Conservation (phyloP, 1,140 invertebrate genomes). For the Macrobrachium nipponense region DNA sequence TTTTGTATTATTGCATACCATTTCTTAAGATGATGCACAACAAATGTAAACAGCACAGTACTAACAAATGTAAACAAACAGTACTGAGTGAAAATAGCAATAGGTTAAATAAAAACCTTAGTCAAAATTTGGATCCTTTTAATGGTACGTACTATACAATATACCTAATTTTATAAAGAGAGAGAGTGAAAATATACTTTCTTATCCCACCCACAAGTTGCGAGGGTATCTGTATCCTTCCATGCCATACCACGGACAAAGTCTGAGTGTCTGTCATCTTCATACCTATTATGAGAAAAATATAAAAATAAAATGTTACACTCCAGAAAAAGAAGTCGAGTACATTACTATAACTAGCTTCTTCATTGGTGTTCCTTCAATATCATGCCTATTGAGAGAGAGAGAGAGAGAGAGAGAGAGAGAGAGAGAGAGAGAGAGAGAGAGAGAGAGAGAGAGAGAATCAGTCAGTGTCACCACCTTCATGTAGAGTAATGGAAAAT, state of each 20-base stretch:
- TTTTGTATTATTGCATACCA: no score
- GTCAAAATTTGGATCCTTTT: neutral
- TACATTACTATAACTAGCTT: neutral
- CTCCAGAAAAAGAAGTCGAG: neutral
- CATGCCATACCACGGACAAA: conserved; percentile 45
- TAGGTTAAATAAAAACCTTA: neutral
- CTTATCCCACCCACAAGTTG: conserved; percentile 48
- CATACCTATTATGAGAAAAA: conserved; percentile 31
- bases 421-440: no score
- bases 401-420: no score
- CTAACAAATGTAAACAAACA: no score
- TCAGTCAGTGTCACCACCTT: no score
- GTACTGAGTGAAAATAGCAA: neutral
- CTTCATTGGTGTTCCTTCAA: neutral
- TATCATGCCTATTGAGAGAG: no score
- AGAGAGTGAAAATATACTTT: conserved; percentile 28
- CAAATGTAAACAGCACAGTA: no score
- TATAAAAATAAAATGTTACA: neutral
- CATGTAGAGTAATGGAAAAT: no score
- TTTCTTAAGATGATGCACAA: no score
- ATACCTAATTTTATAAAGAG: neutral
- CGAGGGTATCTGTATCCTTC: conserved; percentile 30
- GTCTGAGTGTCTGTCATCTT: conserved; percentile 42
- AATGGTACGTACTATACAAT: neutral
- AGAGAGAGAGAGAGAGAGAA: no score